phyloP scores from a whole-genome alignment of 2,888 invertebrate species.

The Eledona agricola region DNA sequence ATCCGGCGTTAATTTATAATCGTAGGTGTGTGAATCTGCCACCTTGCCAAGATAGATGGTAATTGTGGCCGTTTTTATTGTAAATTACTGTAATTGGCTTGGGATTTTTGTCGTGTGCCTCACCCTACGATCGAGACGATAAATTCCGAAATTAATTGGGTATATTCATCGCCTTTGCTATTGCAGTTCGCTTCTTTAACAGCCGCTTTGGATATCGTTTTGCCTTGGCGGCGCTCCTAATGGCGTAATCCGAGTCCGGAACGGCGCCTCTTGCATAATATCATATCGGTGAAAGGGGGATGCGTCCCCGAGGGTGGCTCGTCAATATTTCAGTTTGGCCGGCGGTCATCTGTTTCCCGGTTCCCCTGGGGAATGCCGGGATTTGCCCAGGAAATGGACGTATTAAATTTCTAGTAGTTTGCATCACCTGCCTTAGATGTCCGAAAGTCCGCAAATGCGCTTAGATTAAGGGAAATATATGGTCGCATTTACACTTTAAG shows the following conservation, averaged over 20 bases:
- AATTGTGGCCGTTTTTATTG: constrained; percentile 48
- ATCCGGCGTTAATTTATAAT: constrained; percentile 42
- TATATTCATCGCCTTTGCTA: too few species aligned
- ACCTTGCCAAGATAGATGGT: constrained; percentile 51
- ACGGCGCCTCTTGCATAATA: constrained; percentile 11
- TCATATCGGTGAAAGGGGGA: constrained; percentile 11
- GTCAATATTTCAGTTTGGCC: constrained; percentile 45
- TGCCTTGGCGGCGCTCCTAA: too few species aligned
- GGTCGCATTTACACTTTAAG: constrained; percentile 48
- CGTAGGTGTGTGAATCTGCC: constrained; percentile 54
- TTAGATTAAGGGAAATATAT: constrained; percentile 54
- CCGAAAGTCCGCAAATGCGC: constrained; percentile 52
- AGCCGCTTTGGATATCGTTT: too few species aligned
- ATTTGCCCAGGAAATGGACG: constrained; percentile 55
- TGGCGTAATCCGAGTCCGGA: constrained; percentile 1
- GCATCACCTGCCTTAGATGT: constrained; percentile 56
- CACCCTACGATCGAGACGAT: constrained; percentile 7
- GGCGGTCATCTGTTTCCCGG: constrained; percentile 52
- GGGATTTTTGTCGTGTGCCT: constrained; percentile 16
- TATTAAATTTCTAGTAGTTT: constrained; percentile 58
- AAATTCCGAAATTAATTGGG: constrained; percentile 12
- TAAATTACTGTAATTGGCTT: constrained; percentile 29
- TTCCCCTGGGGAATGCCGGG: constrained; percentile 49
- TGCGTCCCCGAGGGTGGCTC: constrained; percentile 13
- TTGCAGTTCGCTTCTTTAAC: too few species aligned